Evolutionary conservation across 1,140 invertebrate species (phyloP).

Genomic region (Aethina tumida): DNA sequence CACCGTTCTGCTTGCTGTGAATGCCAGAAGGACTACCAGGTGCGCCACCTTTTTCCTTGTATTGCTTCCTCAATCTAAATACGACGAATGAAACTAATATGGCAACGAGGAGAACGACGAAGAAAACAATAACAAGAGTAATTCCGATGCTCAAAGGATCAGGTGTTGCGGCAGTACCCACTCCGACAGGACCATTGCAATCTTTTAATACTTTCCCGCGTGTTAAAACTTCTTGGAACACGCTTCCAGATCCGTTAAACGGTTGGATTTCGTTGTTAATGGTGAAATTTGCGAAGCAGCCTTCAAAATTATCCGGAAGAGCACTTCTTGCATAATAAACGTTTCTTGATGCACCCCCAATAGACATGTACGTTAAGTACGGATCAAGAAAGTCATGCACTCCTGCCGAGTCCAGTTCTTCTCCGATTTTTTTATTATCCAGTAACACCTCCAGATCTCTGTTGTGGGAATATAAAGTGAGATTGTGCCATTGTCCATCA

Average conservation of each 20-base stretch:
- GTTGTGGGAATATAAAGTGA: slow-evolving; percentile 60
- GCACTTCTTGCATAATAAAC: slow-evolving; percentile 44
- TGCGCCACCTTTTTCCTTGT: slow-evolving; percentile 64
- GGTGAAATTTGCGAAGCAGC: slow-evolving; percentile 81
- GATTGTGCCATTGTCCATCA: slow-evolving; percentile 80
- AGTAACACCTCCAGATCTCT: slow-evolving; percentile 59
- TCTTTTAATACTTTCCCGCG: slow-evolving; percentile 60
- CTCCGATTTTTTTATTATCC: slow-evolving; percentile 60
- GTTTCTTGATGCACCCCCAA: slow-evolving; percentile 59
- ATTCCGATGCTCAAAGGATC: slow-evolving; percentile 85
- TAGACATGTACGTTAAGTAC: slow-evolving; percentile 65
- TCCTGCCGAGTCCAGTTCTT: slow-evolving; percentile 71
- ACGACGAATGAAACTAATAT: slow-evolving; percentile 84
- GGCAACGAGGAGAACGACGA: slow-evolving; percentile 77
- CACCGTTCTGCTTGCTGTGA: slow-evolving; percentile 56
- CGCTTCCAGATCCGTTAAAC: slow-evolving; percentile 73
- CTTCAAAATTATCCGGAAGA: slow-evolving; percentile 58
- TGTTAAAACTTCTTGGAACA: slow-evolving; percentile 58
- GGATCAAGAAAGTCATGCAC: slow-evolving; percentile 89
- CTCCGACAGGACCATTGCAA: slow-evolving; percentile 59
- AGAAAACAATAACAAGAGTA: slow-evolving; percentile 88
- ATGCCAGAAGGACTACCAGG: slow-evolving; percentile 45
- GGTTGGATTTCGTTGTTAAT: slow-evolving; percentile 84
- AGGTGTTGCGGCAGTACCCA: slow-evolving; percentile 62
- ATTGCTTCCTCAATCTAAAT: slow-evolving; percentile 73